Evolutionary conservation across 2,113 vertebrate genomes (phyloP).

Genomic region (Saccopteryx bilineata): DNA sequence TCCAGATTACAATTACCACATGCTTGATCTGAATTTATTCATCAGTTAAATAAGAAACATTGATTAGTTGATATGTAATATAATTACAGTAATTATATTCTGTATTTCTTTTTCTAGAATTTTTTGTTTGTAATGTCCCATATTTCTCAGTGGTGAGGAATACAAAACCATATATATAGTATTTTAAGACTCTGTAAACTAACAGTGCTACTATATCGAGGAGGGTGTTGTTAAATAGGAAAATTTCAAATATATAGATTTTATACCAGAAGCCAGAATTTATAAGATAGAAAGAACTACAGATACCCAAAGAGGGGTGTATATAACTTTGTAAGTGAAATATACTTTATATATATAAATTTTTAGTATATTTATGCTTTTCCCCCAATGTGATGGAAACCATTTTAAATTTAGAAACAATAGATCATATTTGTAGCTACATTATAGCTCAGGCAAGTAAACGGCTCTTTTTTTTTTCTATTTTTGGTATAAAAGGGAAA

Average conservation of each 20-base stretch:
- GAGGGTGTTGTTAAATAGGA: not conserved
- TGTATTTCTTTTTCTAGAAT: not conserved
- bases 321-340: constrained; percentile 32
- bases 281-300: constrained; percentile 22
- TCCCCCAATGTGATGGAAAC: not conserved
- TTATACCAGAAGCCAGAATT: not conserved
- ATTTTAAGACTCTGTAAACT: not conserved
- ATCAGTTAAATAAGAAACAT: not conserved
- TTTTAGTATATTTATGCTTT: not conserved
- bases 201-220: not conserved
- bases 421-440: not conserved
- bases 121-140: not conserved
- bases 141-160: not conserved
- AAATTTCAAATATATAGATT: not conserved
- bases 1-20: not conserved
- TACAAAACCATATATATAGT: not conserved
- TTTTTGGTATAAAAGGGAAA: not conserved
- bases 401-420: constrained; percentile 23
- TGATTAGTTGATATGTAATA: not conserved
- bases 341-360: not conserved
- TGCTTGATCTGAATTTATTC: not conserved
- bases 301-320: not conserved
- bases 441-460: not conserved
- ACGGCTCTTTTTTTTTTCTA: not conserved
- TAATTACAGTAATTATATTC: not conserved